A percentile compares a stretch with the other conserved stretches of the same genome.
These are phyloP conservation scores for Chiroxiphia lanceolata DNA, from an alignment of 2,797 vertebrate species.

Conservation along the genomic window DNA sequence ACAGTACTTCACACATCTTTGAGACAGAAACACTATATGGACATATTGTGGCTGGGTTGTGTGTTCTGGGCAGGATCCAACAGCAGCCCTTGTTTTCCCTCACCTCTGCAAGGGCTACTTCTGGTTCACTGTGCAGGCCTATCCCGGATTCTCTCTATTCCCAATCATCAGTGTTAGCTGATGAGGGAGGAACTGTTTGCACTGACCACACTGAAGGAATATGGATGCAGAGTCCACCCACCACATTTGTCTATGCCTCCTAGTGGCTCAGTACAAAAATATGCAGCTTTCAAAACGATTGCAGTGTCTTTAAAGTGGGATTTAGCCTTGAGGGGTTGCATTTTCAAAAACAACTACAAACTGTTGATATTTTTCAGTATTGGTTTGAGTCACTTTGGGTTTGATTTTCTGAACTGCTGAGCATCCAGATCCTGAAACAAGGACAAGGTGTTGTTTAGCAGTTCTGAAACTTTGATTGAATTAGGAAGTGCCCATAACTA, in stretches of 20 bases:
- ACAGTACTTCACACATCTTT: neutral
- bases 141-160: neutral
- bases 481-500: neutral
- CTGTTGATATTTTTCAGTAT: neutral
- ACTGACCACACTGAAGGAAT: neutral
- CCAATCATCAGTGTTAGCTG: neutral
- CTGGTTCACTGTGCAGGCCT: neutral
- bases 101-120: neutral
- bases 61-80: conserved; percentile 44
- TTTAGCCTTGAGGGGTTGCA: neutral
- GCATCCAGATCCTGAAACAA: neutral
- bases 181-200: neutral
- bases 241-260: neutral
- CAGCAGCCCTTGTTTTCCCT: conserved; percentile 13
- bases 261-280: neutral
- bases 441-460: neutral
- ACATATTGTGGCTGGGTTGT: neutral
- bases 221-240: neutral
- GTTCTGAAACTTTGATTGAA: neutral
- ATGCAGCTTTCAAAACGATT: neutral
- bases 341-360: neutral
- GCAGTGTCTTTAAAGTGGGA: neutral
- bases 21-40: neutral
- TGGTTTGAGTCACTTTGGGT: neutral
- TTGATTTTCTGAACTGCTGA: conserved; percentile 6